Evolutionary conservation across 2,888 invertebrate genomes (phyloP).

Genomic region (Dicyrtoma fusca): DNA sequence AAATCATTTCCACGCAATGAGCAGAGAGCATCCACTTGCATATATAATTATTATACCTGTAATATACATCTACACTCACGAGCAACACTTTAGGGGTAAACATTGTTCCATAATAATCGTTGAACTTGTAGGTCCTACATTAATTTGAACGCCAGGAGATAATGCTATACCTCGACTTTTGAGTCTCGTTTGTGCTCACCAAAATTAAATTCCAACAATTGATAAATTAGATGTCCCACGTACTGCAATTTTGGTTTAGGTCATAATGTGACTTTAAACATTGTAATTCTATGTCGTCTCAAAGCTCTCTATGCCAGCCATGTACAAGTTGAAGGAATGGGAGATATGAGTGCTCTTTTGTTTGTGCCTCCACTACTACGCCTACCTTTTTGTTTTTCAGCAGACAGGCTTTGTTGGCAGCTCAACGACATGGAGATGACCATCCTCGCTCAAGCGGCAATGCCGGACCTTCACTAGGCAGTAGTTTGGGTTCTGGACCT

Average conservation of each 20-base stretch:
- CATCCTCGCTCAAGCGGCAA: slow-evolving; percentile 55
- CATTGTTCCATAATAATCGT: slow-evolving; percentile 2
- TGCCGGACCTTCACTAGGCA: slow-evolving; percentile 54
- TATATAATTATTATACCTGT: background rate
- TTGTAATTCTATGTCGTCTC: background rate
- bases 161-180: background rate
- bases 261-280: slow-evolving; percentile 28
- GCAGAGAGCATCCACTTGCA: background rate
- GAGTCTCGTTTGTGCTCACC: background rate
- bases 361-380: slow-evolving; percentile 8
- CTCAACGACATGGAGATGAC: slow-evolving; percentile 61
- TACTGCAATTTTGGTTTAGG: slow-evolving; percentile 17
- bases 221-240: slow-evolving; percentile 28
- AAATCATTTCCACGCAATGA: slow-evolving; percentile 16
- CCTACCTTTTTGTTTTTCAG: slow-evolving; percentile 63
- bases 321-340: slow-evolving; percentile 2
- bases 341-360: background rate
- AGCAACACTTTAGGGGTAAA: background rate
- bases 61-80: background rate
- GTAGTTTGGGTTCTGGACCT: slow-evolving; percentile 55
- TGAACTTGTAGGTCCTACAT: no score
- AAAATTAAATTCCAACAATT: slow-evolving; percentile 26
- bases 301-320: background rate
- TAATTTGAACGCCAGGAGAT: background rate
- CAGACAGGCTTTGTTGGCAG: slow-evolving; percentile 68